Base-by-base conservation (phyloP, 1,140 invertebrate species). In the Penaeus japonicus region DNA sequence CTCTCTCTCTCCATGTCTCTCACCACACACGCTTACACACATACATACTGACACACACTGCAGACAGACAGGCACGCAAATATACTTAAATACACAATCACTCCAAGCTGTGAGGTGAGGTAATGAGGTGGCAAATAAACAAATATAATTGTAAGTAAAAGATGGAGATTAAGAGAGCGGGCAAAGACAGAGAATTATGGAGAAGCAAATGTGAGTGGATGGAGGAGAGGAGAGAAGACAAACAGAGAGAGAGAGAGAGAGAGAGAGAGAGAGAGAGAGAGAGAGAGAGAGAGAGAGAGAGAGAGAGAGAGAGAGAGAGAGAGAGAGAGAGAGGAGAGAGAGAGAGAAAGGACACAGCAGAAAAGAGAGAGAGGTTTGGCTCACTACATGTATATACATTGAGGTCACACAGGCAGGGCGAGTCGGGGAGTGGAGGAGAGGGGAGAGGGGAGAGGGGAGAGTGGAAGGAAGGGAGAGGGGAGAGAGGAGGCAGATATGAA, bases 301-400 rank as follows among this genome's bases (percentile, higher is more conserved):
- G 27, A 62, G 54, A 85, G 62, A 77, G 53, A 57, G 55, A 62
- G 53, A 35, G 39, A 32, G n/a, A 87, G 55, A 84, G 55, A 65
- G 22, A 78, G 62, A 30, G 30, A 30, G 62, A 70, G 62, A 30
- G n/a, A 70, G 62, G 65, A 70, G 35, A 79, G 32, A 87, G 84
- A 80, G 77, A 80, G 73, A 87, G 55, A 86, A 53, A 84, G 55
- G 27, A 65, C n/a, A 1, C 27, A 87, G 84, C 78, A 55, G 54
- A 77, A 53, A 57, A 39, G 87, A 78, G 65, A 59, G 70, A 82
- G 81, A 54, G 73, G 77, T 47, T 47, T 47, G 47, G 47, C 47
- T 47, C 47, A 47, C 47, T 47, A 47, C 10, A 47, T 47, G 47
- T 47, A 47, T 47, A 47, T 47, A 47, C 47, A 47, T 47, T 20